Base-by-base conservation (phyloP, 2,888 invertebrate genomes). In the Venusia cambrica region DNA sequence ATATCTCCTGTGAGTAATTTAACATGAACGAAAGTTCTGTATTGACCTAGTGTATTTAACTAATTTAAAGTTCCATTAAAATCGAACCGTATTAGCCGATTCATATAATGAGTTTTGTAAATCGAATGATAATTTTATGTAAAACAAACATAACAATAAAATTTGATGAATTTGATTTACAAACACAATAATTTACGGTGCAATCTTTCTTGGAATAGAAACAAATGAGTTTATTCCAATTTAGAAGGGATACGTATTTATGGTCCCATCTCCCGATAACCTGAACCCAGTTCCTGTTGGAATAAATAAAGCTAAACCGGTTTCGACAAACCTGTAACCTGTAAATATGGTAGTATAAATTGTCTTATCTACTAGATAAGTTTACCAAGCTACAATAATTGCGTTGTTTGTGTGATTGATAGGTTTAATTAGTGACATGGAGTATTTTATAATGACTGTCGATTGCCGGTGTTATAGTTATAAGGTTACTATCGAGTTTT, bases 291-390 rank as follows among this genome's bases (percentile, higher is more conserved):
- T 77, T 83, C 54, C 57, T 56, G 75, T 72, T 65, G 69, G 69
- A 79, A 81, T 79, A 79, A 78, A 81, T 78, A 78, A 73, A 68
- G 54, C 62, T 30, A 68, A 48, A 73, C 77, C 69, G 62, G 78
- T 81, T 79, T 69, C 77, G 79, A 85, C 83, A 80, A 75, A 36
- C 76, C 62, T 71, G 75, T n/a, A n/a, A n/a, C 79, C 77, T 72
- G 76, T 76, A 78, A 81, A 75, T 81, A 79, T 70, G 72, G 64
- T 67, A 62, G 65, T 78, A 74, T 73, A 75, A 72, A 77, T 71
- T 68, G 62, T 57, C 59, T 67, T 75, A 78, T 75, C 72, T 67
- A 47, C 53, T 35, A 51, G 64, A 70, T 72, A 72, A 48, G 45
- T 48, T 51, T 43, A 48, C 50, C 27, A 33, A 43, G 37, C 43